Conservation (phyloP, 2,797 vertebrate species). For the Cyprinodon diabolis region DNA sequence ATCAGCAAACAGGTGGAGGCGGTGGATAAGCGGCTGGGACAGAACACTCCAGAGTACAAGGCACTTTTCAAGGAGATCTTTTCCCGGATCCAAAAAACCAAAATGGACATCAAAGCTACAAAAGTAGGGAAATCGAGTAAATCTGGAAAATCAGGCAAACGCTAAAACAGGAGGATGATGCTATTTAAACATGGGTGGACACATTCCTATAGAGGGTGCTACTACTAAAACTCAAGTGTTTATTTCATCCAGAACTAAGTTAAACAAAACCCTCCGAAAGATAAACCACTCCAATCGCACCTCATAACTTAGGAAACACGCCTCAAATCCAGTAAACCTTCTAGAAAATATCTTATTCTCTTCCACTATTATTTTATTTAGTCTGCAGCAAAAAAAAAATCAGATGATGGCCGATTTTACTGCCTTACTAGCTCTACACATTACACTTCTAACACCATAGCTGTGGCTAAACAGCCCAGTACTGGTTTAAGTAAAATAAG, state of each 20-base stretch:
- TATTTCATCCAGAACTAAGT: slow-evolving; percentile 19
- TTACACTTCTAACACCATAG: slow-evolving; percentile 11
- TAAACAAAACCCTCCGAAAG: not conserved
- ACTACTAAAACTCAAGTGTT: not conserved
- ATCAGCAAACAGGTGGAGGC: slow-evolving; percentile 93
- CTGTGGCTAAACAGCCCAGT: slow-evolving; percentile 19
- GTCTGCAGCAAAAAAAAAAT: not conserved
- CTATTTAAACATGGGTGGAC: slow-evolving; percentile 22
- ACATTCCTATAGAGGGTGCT: slow-evolving; percentile 23
- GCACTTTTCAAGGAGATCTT: slow-evolving; percentile 99
- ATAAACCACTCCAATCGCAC: slow-evolving; percentile 26
- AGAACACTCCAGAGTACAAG: slow-evolving; percentile 97
- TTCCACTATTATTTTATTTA: not conserved
- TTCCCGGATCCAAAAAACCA: slow-evolving; percentile 97
- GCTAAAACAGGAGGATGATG: slow-evolving; percentile 35
- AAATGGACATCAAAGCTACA: slow-evolving; percentile 92
- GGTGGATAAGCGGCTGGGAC: slow-evolving; percentile 92
- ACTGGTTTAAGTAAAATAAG: slow-evolving; percentile 21
- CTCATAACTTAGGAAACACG: slow-evolving; percentile 2
- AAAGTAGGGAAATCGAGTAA: slow-evolving; percentile 74
- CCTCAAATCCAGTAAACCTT: slow-evolving; percentile 1
- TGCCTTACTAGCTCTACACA: slow-evolving; percentile 19
- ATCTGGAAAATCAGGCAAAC: slow-evolving; percentile 73
- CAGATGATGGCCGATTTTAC: slow-evolving; percentile 14
- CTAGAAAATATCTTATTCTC: not conserved